These are phyloP conservation scores for Xerus inauris DNA, from an alignment of 2,113 vertebrate species.

Conservation along the genomic window DNA sequence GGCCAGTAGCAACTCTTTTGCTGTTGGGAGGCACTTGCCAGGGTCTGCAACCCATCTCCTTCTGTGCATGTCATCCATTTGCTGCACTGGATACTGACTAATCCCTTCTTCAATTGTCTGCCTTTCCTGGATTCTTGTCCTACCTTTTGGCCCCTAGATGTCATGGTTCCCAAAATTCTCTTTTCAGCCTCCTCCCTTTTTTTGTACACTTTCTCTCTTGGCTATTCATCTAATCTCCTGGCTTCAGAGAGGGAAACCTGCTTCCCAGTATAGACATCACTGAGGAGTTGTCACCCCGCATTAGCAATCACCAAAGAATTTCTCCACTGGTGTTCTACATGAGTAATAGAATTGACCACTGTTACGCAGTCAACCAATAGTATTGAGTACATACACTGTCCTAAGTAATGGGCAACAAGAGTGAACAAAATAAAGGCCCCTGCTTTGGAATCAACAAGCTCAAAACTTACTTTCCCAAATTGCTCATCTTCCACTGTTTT, in stretches of 20 bases:
- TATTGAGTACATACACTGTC: neutral
- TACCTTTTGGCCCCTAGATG: neutral
- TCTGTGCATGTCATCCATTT: neutral
- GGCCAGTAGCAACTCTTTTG: neutral
- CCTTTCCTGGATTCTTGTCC: neutral
- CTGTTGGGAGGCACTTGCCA: rapidly evolving
- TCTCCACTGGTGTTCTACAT: neutral
- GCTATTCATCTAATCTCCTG: too few relatives aligned
- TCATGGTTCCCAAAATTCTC: neutral
- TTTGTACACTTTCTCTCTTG: neutral
- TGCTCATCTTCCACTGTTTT: neutral
- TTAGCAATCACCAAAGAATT: neutral
- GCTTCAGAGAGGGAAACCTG: neutral
- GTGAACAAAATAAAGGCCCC: conserved; percentile 1
- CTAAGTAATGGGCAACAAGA: neutral
- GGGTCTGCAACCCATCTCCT: neutral
- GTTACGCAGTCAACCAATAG: neutral
- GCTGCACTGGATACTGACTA: neutral
- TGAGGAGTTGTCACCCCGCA: neutral
- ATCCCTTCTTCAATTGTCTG: neutral
- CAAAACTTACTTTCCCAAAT: neutral
- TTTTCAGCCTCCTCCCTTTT: neutral
- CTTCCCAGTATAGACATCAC: neutral
- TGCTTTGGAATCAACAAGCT: neutral
- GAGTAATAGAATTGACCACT: too few relatives aligned